These are phyloP conservation scores for Irena cyanogastra DNA, from an alignment of 2,113 vertebrate genomes.

Conservation along the genomic window DNA sequence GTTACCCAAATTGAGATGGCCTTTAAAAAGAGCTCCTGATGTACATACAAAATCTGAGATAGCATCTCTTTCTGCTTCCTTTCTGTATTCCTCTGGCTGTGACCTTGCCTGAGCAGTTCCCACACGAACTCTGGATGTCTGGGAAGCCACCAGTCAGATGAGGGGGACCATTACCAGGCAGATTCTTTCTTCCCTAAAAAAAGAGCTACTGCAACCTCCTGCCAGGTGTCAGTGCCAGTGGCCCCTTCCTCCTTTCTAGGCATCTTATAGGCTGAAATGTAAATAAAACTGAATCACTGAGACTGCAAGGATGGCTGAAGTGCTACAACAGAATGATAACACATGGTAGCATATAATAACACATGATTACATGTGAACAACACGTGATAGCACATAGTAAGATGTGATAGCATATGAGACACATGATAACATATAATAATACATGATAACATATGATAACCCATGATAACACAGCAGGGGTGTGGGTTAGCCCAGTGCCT, in stretches of 20 bases:
- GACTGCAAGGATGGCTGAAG: not conserved
- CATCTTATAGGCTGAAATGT: not conserved
- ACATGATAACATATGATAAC: not conserved
- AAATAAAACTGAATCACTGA: not conserved
- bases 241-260: not conserved
- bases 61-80: not conserved
- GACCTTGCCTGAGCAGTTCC: not conserved
- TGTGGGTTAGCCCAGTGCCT: not conserved
- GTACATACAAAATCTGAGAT: not conserved
- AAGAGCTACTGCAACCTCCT: not conserved
- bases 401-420: no score
- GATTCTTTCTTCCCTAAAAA: not conserved
- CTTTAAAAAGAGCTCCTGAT: not conserved
- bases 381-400: not conserved
- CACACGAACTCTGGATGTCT: not conserved
- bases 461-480: not conserved
- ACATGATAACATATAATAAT: not conserved
- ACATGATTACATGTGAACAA: not conserved
- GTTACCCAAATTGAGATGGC: not conserved
- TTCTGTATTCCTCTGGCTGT: not conserved
- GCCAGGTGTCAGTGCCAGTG: not conserved
- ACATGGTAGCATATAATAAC: no score
- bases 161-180: not conserved
- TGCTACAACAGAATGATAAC: not conserved
- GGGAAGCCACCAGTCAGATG: not conserved